These are phyloP conservation scores for Spodoptera litura DNA, from an alignment of 1,140 invertebrate species.

Conservation along the genomic window DNA sequence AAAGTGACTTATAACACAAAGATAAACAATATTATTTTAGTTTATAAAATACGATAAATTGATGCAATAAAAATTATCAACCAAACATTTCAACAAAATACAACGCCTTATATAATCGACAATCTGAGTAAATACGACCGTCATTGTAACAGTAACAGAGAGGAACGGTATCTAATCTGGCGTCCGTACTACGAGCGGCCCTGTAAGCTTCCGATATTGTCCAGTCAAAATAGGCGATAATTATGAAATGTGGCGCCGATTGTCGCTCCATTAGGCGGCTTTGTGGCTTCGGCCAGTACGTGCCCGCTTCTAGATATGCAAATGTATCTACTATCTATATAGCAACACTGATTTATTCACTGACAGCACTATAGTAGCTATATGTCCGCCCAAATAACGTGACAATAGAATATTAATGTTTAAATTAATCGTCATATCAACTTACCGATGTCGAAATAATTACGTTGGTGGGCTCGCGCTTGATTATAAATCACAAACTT, in stretches of 20 bases:
- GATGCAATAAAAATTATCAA: too few species aligned
- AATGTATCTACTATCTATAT: constrained; percentile 60
- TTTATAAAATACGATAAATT: too few species aligned
- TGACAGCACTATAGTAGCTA: not conserved
- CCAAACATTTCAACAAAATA: too few species aligned
- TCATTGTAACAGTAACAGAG: constrained; percentile 32
- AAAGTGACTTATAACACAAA: too few species aligned
- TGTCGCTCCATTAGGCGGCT: constrained; percentile 81
- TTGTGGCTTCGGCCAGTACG: constrained; percentile 70
- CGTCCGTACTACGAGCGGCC: constrained; percentile 51
- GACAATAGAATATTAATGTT: constrained; percentile 6
- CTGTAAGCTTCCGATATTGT: constrained; percentile 74
- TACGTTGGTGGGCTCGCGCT: too few species aligned
- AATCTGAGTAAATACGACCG: constrained; percentile 18
- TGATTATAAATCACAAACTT: too few species aligned
- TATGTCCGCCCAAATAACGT: constrained; percentile 23
- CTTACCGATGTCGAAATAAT: constrained; percentile 14
- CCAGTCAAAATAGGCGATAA: constrained; percentile 84
- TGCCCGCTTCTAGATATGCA: constrained; percentile 75
- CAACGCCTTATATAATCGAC: not conserved
- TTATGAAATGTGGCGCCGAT: constrained; percentile 84
- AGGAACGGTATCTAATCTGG: constrained; percentile 58
- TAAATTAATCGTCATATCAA: constrained; percentile 11
- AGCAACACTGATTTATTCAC: constrained; percentile 38
- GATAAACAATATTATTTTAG: too few species aligned